These are phyloP conservation scores for Argyresthia goedartella DNA, from an alignment of 2,888 invertebrate species.

Conservation along the genomic window DNA sequence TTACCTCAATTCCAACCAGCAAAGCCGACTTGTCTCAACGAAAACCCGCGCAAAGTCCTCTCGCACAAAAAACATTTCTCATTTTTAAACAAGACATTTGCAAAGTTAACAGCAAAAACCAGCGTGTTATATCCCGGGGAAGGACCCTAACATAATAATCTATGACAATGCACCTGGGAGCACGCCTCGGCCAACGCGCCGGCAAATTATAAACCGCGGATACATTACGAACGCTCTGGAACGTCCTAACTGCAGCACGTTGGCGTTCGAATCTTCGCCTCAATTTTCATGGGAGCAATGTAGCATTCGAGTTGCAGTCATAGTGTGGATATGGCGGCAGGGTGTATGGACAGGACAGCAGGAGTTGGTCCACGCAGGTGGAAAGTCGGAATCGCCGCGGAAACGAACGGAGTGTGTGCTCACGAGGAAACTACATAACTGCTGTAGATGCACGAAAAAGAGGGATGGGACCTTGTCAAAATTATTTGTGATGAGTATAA, in stretches of 20 bases:
- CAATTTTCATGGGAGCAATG: no score
- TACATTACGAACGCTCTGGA: no score
- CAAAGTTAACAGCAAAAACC: constrained; percentile 1
- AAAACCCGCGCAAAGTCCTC: neutral
- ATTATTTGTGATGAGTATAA: no score
- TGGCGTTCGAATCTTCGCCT: no score
- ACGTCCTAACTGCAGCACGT: no score
- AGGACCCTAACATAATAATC: constrained; percentile 11
- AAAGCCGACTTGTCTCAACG: neutral
- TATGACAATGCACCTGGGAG: constrained; percentile 15
- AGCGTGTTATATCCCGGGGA: neutral
- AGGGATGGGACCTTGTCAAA: no score
- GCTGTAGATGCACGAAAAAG: no score
- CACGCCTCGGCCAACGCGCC: neutral
- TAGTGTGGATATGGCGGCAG: no score
- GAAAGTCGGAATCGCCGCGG: constrained; percentile 10
- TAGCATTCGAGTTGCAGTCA: no score
- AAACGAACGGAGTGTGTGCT: constrained; percentile 3
- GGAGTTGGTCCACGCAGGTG: constrained; percentile 9
- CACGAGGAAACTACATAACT: neutral
- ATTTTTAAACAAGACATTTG: neutral
- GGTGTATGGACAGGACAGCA: neutral
- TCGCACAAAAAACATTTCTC: neutral
- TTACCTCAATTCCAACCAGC: no score
- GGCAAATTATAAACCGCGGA: neutral